These are phyloP conservation scores for Panagrolaimus sp. DNA, from an alignment of 1,140 invertebrate genomes.

Conservation along the genomic window DNA sequence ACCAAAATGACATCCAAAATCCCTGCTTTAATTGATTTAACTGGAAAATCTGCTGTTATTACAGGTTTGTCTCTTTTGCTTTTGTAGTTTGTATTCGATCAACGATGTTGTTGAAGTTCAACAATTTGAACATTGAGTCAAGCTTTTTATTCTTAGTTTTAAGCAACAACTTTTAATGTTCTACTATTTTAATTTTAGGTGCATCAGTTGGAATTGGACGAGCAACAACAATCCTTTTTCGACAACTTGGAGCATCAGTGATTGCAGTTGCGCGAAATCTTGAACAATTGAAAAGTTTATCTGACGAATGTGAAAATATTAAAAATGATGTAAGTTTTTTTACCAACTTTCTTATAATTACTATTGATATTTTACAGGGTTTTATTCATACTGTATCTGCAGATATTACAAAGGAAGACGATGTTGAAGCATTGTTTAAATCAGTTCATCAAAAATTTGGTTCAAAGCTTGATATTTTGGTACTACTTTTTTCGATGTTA, in stretches of 20 bases:
- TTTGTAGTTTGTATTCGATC: no score
- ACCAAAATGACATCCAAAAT: neutral
- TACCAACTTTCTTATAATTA: neutral
- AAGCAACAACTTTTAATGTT: no score
- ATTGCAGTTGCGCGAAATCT: conserved; percentile 72
- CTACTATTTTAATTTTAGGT: conserved; percentile 63
- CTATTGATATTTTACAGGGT: conserved; percentile 25
- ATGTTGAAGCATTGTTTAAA: conserved; percentile 51
- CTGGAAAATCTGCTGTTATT: conserved; percentile 32
- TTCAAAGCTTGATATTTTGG: conserved; percentile 64
- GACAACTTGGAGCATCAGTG: conserved; percentile 69
- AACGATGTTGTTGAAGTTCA: neutral
- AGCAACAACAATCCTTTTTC: conserved; percentile 72
- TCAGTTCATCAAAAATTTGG: conserved; percentile 47
- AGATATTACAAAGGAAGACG: conserved; percentile 73
- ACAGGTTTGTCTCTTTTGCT: conserved; percentile 28
- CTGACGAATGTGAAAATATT: conserved; percentile 24
- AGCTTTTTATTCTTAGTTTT: no score
- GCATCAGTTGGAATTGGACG: conserved; percentile 79
- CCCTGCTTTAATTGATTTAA: conserved; percentile 17
- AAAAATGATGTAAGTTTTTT: conserved; percentile 21
- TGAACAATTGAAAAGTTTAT: conserved; percentile 64
- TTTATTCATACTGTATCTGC: conserved; percentile 59
- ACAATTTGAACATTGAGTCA: no score
- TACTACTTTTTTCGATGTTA: conserved; percentile 19